Evolutionary conservation across 2,797 vertebrate genomes (phyloP), one percentile per base, ranked within the genome.

Genomic region (Pelodytes ibericus): DNA sequence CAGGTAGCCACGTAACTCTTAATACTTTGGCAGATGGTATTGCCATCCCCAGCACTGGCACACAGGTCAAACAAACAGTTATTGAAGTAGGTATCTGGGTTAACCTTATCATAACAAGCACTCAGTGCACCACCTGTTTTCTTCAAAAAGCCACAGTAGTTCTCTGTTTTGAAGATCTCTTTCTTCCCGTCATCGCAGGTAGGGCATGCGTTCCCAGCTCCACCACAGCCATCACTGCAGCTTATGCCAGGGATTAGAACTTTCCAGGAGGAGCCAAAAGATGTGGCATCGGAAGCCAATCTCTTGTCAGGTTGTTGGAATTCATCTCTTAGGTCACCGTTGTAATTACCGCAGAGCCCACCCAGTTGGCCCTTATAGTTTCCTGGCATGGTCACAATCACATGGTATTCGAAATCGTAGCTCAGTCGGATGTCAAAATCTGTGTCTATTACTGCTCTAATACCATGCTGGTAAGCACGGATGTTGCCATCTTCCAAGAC

Each of bases 301-400:
- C 0, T 53, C 15, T 68, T 68, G 10, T 68, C 82, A 66, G 81
- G 87, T 13, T 53, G 88, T 8, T 76, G 61, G 61, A 73, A n/a
- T 62, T 93, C 88, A 22, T 91, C 87, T 0, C 80, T 83, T 29
- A 39, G 13, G 5, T 88, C 56, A 0, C 72, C 84, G 0, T 92
- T 90, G 75, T 84, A 93, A 81, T 90, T 89, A 7, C 90, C 91
- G 9, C 88, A 93, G 61, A 94, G 81, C n/a, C 92, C 91, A 0
- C 86, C 87, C 65, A 90, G 84, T 71, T 88, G 88, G 20, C 24
- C 67, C 1, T 15, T 77, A 36, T 91, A 93, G 75, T 82, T 87
- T 10, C 86, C 84, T 2, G 90, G 87, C 4, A 93, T 83, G 0
- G 82, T 89, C 44, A 93, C 83, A 0, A 76, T 81, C 49, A 90